phyloP scores from a whole-genome alignment of 2,888 invertebrate genomes.

The Hydrotaea diabolus region DNA sequence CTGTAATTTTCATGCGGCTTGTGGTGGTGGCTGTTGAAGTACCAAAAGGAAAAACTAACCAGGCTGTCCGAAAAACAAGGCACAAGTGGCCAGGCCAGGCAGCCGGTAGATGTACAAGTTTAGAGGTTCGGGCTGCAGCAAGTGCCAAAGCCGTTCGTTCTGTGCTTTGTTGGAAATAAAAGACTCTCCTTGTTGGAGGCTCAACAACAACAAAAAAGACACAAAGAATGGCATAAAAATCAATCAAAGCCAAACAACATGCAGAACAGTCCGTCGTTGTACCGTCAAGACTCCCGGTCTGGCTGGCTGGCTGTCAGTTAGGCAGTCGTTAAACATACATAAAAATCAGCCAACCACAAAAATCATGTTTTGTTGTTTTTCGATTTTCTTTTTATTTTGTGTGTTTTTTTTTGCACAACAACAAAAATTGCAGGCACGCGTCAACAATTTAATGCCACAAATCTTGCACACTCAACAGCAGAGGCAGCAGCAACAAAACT shows the following conservation, averaged over 20 bases:
- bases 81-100: background rate
- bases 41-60: constrained; percentile 46
- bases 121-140: no score
- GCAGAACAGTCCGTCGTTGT: constrained; percentile 32
- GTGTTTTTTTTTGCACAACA: constrained; percentile 31
- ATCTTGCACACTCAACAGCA: constrained; percentile 53
- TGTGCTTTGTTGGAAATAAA: background rate
- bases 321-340: background rate
- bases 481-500: constrained; percentile 1
- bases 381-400: background rate
- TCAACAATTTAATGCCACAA: constrained; percentile 65
- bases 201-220: background rate
- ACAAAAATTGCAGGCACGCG: constrained; percentile 63
- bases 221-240: constrained; percentile 25
- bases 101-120: background rate
- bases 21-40: background rate
- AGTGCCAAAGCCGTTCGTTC: background rate
- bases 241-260: constrained; percentile 43
- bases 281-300: no score
- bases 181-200: no score
- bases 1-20: background rate
- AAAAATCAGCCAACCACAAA: constrained; percentile 51
- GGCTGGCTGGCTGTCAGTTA: no score
- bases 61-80: constrained; percentile 28
- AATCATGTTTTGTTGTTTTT: constrained; percentile 56